phyloP scores from a whole-genome alignment of 2,797 vertebrate genomes.

The Melanotaenia nigrans region DNA sequence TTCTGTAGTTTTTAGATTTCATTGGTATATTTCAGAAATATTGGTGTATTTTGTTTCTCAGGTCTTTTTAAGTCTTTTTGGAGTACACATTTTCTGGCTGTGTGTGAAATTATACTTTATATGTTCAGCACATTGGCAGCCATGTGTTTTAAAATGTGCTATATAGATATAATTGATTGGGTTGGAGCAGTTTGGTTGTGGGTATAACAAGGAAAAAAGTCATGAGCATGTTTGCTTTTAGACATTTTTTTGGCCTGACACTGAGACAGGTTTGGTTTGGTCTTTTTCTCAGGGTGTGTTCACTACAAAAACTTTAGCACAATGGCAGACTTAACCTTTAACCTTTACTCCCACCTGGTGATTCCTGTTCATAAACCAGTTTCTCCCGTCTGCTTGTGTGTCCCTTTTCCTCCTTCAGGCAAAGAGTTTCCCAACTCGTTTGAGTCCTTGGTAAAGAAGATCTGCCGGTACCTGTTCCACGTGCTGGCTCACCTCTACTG shows the following conservation, averaged over 20 bases:
- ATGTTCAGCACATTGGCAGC: too few species aligned
- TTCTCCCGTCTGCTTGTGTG: slow-evolving; percentile 7
- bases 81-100: too few species aligned
- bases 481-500: slow-evolving; percentile 99
- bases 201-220: neutral
- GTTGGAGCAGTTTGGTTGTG: neutral
- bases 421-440: slow-evolving; percentile 98
- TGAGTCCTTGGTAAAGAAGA: slow-evolving; percentile 97
- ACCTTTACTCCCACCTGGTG: neutral
- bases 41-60: too few species aligned
- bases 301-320: neutral
- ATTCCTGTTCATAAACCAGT: slow-evolving; percentile 19
- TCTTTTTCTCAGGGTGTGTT: neutral
- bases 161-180: too few species aligned
- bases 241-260: neutral
- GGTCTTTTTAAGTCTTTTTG: too few species aligned
- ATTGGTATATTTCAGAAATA: too few species aligned
- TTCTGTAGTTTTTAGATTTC: too few species aligned
- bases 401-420: slow-evolving; percentile 76
- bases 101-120: too few species aligned
- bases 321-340: neutral
- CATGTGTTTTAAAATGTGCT: too few species aligned
- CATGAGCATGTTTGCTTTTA: neutral
- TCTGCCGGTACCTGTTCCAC: slow-evolving; percentile 96
- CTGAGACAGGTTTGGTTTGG: neutral